Conservation (phyloP, 1,140 invertebrate genomes). For the Heliconius himera region DNA sequence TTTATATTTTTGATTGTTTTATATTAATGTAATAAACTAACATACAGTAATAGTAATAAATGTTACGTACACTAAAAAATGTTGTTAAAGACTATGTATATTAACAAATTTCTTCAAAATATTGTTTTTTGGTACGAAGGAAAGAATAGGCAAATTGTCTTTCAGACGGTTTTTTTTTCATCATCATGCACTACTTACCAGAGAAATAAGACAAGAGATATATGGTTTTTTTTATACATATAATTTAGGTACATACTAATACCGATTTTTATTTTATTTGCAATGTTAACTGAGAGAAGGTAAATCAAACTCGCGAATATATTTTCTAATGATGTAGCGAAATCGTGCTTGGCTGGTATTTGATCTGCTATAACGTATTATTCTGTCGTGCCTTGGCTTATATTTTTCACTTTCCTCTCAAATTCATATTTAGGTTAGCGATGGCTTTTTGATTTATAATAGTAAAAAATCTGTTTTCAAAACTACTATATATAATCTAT, state of each 20-base stretch:
- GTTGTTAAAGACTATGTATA: no score
- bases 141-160: background rate
- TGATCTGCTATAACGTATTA: background rate
- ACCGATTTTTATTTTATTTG: background rate
- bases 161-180: background rate
- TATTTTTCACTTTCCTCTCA: background rate
- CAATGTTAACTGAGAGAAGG: background rate
- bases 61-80: no score
- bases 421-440: background rate
- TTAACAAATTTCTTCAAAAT: no score
- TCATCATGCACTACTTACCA: background rate
- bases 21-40: no score
- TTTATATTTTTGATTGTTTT: no score
- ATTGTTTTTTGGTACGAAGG: no score
- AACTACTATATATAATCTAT: background rate
- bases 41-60: no score
- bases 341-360: background rate
- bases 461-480: background rate
- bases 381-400: background rate
- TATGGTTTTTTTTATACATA: no score
- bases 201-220: background rate
- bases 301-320: background rate
- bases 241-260: background rate
- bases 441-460: background rate
- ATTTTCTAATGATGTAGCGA: conserved; percentile 6